phyloP scores from a whole-genome alignment of 2,113 vertebrate species.

The Turnix velox region DNA sequence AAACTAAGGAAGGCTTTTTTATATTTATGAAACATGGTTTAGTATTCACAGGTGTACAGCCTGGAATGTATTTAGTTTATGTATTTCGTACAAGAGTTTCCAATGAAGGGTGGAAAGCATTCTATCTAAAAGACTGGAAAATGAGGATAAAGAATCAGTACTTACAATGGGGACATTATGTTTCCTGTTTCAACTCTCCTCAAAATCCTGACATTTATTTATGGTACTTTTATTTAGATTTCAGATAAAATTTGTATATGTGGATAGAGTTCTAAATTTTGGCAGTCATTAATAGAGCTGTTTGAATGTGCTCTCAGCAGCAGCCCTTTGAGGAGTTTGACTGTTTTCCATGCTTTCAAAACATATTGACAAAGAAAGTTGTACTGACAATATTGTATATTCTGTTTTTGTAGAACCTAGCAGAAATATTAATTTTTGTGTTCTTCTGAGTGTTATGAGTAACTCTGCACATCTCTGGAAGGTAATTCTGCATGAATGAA shows the following conservation, averaged over 20 bases:
- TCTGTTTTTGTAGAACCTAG: background rate
- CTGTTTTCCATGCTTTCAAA: background rate
- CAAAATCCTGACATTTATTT: background rate
- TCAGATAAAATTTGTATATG: background rate
- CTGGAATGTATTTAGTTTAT: no score
- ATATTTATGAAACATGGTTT: background rate
- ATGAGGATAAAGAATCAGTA: background rate
- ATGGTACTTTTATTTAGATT: background rate
- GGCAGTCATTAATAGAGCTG: background rate
- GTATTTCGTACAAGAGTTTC: background rate
- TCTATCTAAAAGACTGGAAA: background rate
- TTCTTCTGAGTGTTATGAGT: conserved; percentile 38
- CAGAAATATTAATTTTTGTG: conserved; percentile 32
- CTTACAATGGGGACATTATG: background rate
- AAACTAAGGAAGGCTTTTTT: background rate
- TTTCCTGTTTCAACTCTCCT: background rate
- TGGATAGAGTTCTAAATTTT: background rate
- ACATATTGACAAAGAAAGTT: background rate
- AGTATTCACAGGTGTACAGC: background rate
- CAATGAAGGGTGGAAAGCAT: background rate
- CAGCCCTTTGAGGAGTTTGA: background rate
- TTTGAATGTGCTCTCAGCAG: background rate
- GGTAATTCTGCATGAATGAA: conserved; percentile 53
- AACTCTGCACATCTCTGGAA: conserved; percentile 42
- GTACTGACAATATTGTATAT: background rate